Evolutionary conservation across 2,113 vertebrate species (phyloP).

Genomic region (Ctenomys sociabilis): DNA sequence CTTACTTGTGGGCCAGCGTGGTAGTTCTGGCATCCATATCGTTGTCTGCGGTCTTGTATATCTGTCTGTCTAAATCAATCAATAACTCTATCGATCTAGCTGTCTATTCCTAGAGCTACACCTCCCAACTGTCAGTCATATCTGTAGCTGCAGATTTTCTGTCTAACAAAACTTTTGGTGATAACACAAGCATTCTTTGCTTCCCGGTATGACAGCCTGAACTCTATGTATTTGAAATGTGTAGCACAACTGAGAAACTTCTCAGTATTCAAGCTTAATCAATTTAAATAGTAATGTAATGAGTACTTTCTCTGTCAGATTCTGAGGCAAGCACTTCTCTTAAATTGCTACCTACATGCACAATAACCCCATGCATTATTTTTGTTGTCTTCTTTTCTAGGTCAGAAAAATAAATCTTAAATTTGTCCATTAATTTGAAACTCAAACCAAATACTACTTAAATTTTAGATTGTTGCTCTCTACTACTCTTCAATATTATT

Average conservation of each 20-base stretch:
- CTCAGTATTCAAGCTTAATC: neutral
- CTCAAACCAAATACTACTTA: neutral
- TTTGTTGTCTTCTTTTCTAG: neutral
- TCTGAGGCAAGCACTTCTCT: conserved; percentile 33
- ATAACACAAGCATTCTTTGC: neutral
- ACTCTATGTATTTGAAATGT: neutral
- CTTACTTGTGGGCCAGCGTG: neutral
- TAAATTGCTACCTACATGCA: neutral
- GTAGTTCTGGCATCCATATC: neutral
- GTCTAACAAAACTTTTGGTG: neutral
- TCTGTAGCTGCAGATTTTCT: neutral
- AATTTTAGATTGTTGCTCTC: neutral
- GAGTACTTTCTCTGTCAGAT: neutral
- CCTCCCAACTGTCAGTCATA: neutral
- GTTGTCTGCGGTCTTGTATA: neutral
- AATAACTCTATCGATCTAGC: neutral
- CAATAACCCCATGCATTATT: neutral
- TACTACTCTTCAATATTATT: neutral
- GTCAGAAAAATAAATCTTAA: neutral
- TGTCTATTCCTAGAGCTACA: no score
- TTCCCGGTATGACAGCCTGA: neutral
- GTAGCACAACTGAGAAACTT: neutral
- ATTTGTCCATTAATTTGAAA: neutral
- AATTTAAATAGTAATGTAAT: neutral
- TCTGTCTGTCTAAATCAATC: neutral